Evolutionary conservation across 2,113 vertebrate genomes (phyloP).

Genomic region (Oreocharis arfaki): DNA sequence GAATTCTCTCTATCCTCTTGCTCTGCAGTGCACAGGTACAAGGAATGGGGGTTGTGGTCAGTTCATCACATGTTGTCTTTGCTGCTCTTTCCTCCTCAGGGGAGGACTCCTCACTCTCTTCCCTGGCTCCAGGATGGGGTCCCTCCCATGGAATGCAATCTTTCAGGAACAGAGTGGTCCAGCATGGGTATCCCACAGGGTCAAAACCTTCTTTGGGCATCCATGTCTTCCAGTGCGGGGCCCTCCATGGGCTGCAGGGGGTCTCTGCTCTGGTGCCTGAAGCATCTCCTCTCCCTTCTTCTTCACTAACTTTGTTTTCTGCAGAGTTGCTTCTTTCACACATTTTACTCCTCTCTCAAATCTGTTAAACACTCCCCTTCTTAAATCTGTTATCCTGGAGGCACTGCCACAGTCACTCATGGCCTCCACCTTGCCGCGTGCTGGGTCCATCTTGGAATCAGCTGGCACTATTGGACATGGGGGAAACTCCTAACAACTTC

Average conservation of each 20-base stretch:
- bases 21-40: fast-evolving
- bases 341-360: neutral
- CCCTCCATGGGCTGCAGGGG: fast-evolving
- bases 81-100: neutral
- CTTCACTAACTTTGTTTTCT: neutral
- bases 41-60: neutral
- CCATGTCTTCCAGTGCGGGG: fast-evolving
- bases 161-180: neutral
- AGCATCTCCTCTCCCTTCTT: neutral
- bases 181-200: neutral
- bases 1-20: neutral
- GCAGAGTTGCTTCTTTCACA: neutral
- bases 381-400: neutral
- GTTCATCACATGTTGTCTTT: neutral
- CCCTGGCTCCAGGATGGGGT: neutral
- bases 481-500: neutral
- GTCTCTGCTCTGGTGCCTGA: neutral
- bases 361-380: neutral
- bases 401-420: no score
- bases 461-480: neutral
- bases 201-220: neutral
- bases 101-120: neutral
- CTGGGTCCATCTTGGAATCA: neutral
- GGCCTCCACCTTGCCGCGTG: fast-evolving
- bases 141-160: neutral